These are phyloP conservation scores for Hemiscyllium ocellatum DNA, from an alignment of 2,113 vertebrate genomes.

Conservation along the genomic window DNA sequence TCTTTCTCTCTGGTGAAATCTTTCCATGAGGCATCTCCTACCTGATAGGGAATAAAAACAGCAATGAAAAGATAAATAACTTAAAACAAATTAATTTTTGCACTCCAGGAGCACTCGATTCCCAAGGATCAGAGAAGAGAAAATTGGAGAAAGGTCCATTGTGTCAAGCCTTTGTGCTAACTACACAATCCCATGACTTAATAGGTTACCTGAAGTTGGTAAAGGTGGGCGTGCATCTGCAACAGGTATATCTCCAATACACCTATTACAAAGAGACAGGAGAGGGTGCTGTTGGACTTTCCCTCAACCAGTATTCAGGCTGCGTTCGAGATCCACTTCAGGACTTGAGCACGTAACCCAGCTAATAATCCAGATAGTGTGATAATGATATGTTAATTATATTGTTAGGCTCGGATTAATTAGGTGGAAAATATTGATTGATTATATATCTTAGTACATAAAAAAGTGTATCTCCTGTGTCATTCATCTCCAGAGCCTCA, in stretches of 20 bases:
- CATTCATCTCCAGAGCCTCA: no score
- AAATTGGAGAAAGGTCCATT: not conserved
- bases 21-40: not conserved
- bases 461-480: not conserved
- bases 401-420: not conserved
- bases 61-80: conserved; percentile 10
- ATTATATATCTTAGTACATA: not conserved
- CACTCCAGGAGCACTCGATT: not conserved
- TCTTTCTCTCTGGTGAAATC: conserved; percentile 18
- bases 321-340: not conserved
- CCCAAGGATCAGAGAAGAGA: not conserved
- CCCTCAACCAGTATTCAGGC: not conserved
- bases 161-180: not conserved
- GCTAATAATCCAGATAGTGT: not conserved
- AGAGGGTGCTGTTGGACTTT: not conserved
- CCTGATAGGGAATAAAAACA: not conserved
- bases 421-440: not conserved
- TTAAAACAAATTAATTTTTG: conserved; percentile 19
- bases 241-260: not conserved
- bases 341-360: not conserved
- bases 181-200: not conserved
- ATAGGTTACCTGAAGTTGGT: not conserved
- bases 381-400: not conserved
- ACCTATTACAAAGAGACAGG: not conserved
- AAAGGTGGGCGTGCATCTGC: no score